Base-by-base conservation (phyloP, 1,140 invertebrate species). In the Diabrotica virgifera region DNA sequence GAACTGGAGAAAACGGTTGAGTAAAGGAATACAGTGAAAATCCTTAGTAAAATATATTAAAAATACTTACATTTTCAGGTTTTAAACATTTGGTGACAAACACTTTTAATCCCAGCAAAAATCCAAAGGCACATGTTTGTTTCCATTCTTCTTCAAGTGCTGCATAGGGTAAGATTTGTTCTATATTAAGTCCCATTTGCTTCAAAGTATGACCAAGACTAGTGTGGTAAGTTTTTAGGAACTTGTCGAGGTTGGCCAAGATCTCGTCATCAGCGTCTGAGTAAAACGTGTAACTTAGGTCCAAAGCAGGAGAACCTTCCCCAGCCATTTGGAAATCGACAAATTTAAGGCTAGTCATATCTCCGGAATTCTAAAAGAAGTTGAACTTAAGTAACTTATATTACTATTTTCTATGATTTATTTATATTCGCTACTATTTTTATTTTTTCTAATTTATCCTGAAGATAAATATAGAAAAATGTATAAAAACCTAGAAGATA, bases 271-370 rank as follows among this genome's bases (percentile, higher is more conserved):
- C 80, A 0, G 84, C 82, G 59, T 81, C 82, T 66, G 81, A 81
- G 63, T 83, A 86, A 5, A 87, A 75, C 59, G 82, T 85, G 65
- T 86, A 85, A 0, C 80, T 79, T 52, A 87, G 65, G 65, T 87
- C 86, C 0, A 80, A 80, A 2, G 83, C 80, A 5, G 86, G 86
- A 5, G 85, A 85, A 0, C 81, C 80, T 64, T 82, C 82, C 5
- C 83, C 75, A 9, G 78, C 72, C 6, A 85, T 71, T 72, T 87
- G 86, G 73, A 82, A 84, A 68, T 88, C 86, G 11, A 87, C 63
- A 7, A 69, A 52, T 55, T 55, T 63, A 2, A 69, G 13, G 57
- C 69, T 38, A 24, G 40, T 38, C 2, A 35, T 2, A 10, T 65
- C 51, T 4, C 52, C 56, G 10, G 55, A 8, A 38, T 55, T 12